Evolutionary conservation across 1,140 invertebrate genomes (phyloP).

Genomic region (Cephus cinctus): DNA sequence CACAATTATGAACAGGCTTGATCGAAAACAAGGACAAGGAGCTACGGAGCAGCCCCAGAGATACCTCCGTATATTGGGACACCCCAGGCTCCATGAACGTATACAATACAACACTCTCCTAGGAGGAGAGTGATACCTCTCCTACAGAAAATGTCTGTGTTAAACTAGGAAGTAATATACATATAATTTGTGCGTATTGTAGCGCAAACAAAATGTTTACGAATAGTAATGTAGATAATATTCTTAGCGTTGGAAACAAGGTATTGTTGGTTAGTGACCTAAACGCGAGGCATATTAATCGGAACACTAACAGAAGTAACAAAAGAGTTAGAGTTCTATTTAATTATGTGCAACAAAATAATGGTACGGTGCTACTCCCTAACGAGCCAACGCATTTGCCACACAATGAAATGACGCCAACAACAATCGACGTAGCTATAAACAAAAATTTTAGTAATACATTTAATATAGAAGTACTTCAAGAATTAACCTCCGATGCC

Average conservation of each 20-base stretch:
- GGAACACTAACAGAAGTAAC: constrained; percentile 30
- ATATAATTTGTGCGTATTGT: constrained; percentile 25
- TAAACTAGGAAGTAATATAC: constrained; percentile 24
- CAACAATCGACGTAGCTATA: constrained; percentile 27
- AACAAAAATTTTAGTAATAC: constrained; percentile 26
- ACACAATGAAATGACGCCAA: constrained; percentile 19
- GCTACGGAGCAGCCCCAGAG: too few relatives aligned
- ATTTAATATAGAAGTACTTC: constrained; percentile 5
- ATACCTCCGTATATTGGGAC: too few relatives aligned
- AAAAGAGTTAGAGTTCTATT: constrained; percentile 18
- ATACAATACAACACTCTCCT: too few relatives aligned
- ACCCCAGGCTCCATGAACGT: too few relatives aligned
- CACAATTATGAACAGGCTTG: too few relatives aligned
- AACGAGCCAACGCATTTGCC: constrained; percentile 27
- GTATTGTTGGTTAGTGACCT: constrained; percentile 30
- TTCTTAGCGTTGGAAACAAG: constrained; percentile 23
- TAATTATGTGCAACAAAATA: constrained; percentile 21
- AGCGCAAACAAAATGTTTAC: constrained; percentile 22
- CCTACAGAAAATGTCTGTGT: constrained; percentile 19
- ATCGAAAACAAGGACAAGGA: too few relatives aligned
- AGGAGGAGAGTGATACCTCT: constrained; percentile 4
- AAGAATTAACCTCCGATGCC: constrained; percentile 28
- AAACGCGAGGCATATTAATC: constrained; percentile 25
- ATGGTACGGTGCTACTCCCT: constrained; percentile 23
- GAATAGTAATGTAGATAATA: constrained; percentile 14